Evolutionary conservation across 2,797 vertebrate genomes (phyloP).

Genomic region (Rhynchotus rufescens): DNA sequence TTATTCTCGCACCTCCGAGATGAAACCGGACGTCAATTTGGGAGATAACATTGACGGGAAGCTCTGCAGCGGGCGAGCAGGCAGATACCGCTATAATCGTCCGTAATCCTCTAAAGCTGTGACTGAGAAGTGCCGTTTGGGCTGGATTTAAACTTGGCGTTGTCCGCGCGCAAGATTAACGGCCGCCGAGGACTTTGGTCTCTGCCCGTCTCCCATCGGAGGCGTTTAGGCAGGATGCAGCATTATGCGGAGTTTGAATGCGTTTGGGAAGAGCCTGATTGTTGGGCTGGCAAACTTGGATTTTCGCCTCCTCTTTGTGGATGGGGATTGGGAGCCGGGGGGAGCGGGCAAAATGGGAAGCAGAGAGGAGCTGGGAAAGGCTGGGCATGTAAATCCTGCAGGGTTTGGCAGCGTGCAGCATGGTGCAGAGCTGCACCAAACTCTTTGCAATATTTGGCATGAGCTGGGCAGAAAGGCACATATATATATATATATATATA

Average conservation of each 20-base stretch:
- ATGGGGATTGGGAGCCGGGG: too few species aligned
- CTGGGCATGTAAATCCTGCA: too few species aligned
- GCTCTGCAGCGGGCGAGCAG: conserved; percentile 75
- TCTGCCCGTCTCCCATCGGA: conserved; percentile 75
- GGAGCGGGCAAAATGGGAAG: too few species aligned
- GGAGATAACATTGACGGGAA: conserved; percentile 80
- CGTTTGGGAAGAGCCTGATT: conserved; percentile 75
- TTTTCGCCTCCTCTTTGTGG: too few species aligned
- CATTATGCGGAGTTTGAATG: conserved; percentile 77
- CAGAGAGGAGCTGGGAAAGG: too few species aligned
- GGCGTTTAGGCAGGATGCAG: conserved; percentile 78
- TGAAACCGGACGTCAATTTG: conserved; percentile 76
- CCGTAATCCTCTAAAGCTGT: conserved; percentile 84
- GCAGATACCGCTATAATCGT: conserved; percentile 79
- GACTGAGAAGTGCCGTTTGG: conserved; percentile 85
- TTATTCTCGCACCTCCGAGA: conserved; percentile 81
- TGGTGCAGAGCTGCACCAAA: too few species aligned
- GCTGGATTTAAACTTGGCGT: conserved; percentile 84
- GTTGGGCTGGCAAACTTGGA: too few species aligned
- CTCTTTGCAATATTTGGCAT: too few species aligned
- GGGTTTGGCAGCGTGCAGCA: too few species aligned
- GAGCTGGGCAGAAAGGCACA: too few species aligned
- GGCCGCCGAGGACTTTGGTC: conserved; percentile 60
- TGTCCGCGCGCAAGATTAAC: conserved; percentile 78
- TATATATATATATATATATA: too few species aligned